Conservation (phyloP, 2,797 vertebrate genomes). For the Pantherophis alleghaniensis region DNA sequence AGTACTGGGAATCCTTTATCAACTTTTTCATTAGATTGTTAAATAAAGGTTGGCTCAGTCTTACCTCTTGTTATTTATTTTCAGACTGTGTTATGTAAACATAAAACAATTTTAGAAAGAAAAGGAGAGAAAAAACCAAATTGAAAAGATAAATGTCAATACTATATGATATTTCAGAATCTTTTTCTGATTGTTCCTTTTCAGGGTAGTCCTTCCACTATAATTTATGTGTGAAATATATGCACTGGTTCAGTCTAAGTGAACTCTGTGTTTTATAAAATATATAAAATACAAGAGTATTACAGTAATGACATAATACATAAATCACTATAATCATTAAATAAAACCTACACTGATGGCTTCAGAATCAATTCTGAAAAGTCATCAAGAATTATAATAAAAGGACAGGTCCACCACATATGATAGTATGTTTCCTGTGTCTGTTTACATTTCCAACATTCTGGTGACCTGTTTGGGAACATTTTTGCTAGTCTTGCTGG, state of each 20-base stretch:
- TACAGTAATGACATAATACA: not conserved
- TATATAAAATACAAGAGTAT: not conserved
- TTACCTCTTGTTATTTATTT: not conserved
- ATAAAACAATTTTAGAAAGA: not conserved
- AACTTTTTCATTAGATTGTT: not conserved
- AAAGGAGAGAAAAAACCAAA: not conserved
- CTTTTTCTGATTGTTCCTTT: not conserved
- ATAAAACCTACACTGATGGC: not conserved
- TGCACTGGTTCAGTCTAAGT: not conserved
- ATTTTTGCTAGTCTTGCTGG: no score
- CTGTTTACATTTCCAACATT: no score
- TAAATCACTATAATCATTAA: not conserved
- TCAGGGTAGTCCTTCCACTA: not conserved
- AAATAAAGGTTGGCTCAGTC: not conserved
- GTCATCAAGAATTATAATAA: not conserved
- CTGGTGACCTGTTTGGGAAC: no score
- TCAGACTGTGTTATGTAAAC: not conserved
- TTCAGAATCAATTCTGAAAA: not conserved
- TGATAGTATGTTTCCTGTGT: no score
- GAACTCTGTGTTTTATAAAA: not conserved
- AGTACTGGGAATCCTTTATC: not conserved
- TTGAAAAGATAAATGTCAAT: not conserved
- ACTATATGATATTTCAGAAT: not conserved
- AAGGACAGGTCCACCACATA: no score
- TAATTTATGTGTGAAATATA: not conserved